Evolutionary conservation across 1,140 invertebrate species (phyloP).

Genomic region (Drosophila punjabiensis): DNA sequence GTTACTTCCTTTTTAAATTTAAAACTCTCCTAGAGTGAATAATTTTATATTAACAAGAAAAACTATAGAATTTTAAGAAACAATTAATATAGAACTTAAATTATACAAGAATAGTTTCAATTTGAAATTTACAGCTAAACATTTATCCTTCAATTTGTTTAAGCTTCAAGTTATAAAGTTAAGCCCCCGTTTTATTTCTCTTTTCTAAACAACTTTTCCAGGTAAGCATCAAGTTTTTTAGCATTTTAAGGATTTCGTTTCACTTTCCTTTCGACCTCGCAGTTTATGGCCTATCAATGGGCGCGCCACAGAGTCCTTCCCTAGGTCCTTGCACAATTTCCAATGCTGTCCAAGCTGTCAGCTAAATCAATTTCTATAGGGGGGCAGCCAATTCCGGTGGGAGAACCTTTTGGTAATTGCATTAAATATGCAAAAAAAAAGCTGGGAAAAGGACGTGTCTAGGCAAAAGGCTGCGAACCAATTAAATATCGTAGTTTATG

Average conservation of each 20-base stretch:
- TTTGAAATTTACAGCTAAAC: not conserved
- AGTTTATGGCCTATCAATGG: constrained; percentile 49
- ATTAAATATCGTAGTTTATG: constrained; percentile 78
- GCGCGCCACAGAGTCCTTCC: constrained; percentile 12
- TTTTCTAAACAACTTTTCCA: not conserved
- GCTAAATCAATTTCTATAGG: constrained; percentile 69
- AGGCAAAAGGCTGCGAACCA: constrained; percentile 63
- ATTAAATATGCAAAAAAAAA: constrained; percentile 82
- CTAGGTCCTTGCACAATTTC: constrained; percentile 30
- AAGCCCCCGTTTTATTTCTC: not conserved
- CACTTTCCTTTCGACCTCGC: not conserved
- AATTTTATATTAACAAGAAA: not conserved
- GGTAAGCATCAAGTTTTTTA: not conserved
- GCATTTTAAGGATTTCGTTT: constrained; percentile 8
- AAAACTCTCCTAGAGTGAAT: not conserved
- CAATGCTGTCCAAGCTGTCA: constrained; percentile 37
- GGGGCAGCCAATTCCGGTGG: constrained; percentile 44
- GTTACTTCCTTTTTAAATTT: not conserved
- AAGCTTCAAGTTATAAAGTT: not conserved
- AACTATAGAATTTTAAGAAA: not conserved
- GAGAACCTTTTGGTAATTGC: constrained; percentile 81
- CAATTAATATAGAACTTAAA: not conserved
- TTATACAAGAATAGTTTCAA: not conserved
- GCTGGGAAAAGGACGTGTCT: constrained; percentile 59
- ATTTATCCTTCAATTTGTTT: not conserved